These are phyloP conservation scores for Neoniphon sammara DNA, from an alignment of 2,797 vertebrate species.

Conservation along the genomic window DNA sequence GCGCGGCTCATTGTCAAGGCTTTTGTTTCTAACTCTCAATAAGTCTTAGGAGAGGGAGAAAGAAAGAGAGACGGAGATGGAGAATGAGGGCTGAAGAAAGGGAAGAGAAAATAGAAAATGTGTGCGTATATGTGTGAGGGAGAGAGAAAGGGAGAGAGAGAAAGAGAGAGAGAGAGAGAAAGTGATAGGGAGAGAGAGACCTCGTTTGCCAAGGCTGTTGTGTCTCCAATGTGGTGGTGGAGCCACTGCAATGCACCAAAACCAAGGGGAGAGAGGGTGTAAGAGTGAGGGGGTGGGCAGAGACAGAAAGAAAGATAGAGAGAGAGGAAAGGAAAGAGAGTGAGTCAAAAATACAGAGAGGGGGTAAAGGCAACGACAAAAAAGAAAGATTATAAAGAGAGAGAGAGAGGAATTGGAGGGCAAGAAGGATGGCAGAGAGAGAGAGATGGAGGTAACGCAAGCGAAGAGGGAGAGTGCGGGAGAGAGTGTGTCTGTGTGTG, in stretches of 20 bases:
- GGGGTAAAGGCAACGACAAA: conserved; percentile 54
- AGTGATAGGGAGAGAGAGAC: conserved; percentile 54
- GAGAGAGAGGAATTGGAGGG: conserved; percentile 20
- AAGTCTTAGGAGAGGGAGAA: conserved; percentile 59
- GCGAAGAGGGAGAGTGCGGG: conserved; percentile 44
- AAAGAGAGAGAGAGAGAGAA: conserved; percentile 48
- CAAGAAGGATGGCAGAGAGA: conserved; percentile 36
- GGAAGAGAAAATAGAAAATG: conserved; percentile 45
- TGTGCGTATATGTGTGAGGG: conserved; percentile 2
- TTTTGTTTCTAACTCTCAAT: conserved; percentile 68
- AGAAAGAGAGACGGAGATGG: conserved; percentile 46
- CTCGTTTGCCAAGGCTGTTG: conserved; percentile 81
- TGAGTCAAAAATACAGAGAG: conserved; percentile 65
- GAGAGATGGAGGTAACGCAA: conserved; percentile 27
- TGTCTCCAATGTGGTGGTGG: conserved; percentile 81
- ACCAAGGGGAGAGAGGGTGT: conserved; percentile 81
- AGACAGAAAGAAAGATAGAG: conserved; percentile 52
- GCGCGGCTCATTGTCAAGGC: conserved; percentile 64
- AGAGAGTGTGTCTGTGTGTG: conserved; percentile 42
- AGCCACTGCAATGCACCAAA: conserved; percentile 88
- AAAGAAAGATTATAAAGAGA: conserved; percentile 43
- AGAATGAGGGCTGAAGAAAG: conserved; percentile 67
- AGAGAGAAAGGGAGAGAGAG: conserved; percentile 36
- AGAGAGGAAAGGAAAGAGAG: conserved; percentile 57
- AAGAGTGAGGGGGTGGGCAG: conserved; percentile 73